These are phyloP conservation scores for Pyrocoelia pectoralis DNA, from an alignment of 2,888 invertebrate species.

Conservation along the genomic window DNA sequence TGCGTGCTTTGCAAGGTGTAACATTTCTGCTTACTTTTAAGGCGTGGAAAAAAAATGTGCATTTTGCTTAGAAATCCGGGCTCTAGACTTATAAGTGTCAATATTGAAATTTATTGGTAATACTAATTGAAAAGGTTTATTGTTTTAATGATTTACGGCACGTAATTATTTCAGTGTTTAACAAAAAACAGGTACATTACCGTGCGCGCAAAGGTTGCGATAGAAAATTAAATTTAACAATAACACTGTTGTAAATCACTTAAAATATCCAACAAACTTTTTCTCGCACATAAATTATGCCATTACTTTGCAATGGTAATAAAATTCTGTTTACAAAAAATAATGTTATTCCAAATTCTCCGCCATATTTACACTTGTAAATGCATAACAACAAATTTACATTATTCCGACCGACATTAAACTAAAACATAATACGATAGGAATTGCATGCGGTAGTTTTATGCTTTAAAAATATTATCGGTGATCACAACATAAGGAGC, in stretches of 20 bases:
- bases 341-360: no score
- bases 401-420: conserved; percentile 30
- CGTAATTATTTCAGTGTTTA: conserved; percentile 20
- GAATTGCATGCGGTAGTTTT: conserved; percentile 41
- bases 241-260: conserved; percentile 22
- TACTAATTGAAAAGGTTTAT: conserved; percentile 32
- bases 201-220: neutral
- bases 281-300: conserved; percentile 22
- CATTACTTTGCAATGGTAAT: conserved; percentile 12
- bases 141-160: conserved; percentile 33
- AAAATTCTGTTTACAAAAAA: conserved; percentile 3
- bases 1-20: no score
- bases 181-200: conserved; percentile 13
- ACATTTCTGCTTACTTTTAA: no score
- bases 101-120: conserved; percentile 32
- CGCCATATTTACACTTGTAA: neutral
- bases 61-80: no score
- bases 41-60: no score
- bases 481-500: conserved; percentile 49
- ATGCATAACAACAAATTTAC: conserved; percentile 20
- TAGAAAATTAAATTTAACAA: conserved; percentile 20
- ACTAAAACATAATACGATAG: conserved; percentile 43
- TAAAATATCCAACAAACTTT: conserved; percentile 17
- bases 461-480: conserved; percentile 48
- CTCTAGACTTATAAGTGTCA: no score